Evolutionary conservation across 2,888 invertebrate genomes (phyloP).

Genomic region (Clistopyga incitator): DNA sequence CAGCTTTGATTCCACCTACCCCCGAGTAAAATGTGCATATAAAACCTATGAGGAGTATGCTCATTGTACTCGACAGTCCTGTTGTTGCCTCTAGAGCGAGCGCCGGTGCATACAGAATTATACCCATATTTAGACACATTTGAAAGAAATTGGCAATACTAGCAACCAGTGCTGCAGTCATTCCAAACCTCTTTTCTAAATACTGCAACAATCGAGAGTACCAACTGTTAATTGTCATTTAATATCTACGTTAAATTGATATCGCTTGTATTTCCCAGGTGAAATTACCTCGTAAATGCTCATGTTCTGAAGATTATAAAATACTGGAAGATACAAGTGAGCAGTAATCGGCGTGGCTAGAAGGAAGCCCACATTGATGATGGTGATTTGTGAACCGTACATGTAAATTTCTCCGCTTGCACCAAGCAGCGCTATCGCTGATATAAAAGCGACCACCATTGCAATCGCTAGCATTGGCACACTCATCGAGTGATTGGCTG

Average conservation of each 20-base stretch:
- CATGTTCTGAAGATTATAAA: constrained; percentile 92
- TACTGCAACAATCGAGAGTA: constrained; percentile 85
- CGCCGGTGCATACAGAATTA: constrained; percentile 88
- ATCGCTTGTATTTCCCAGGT: no score
- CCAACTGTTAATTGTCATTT: background rate
- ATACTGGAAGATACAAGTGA: constrained; percentile 92
- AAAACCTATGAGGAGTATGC: constrained; percentile 85
- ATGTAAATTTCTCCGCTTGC: constrained; percentile 95
- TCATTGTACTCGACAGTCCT: constrained; percentile 83
- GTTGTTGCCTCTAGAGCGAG: constrained; percentile 87
- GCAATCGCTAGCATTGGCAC: constrained; percentile 93
- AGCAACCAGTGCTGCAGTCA: constrained; percentile 85
- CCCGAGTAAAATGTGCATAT: constrained; percentile 95
- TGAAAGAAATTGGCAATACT: constrained; percentile 87
- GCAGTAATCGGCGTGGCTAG: constrained; percentile 92
- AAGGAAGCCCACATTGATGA: constrained; percentile 91
- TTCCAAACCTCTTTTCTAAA: constrained; percentile 87
- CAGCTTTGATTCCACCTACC: constrained; percentile 96
- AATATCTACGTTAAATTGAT: background rate
- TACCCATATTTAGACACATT: constrained; percentile 86
- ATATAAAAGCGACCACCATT: constrained; percentile 96
- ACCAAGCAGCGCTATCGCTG: constrained; percentile 94
- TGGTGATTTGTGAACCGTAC: constrained; percentile 92
- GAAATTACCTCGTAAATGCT: constrained; percentile 92
- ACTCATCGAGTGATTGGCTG: constrained; percentile 93